These are phyloP conservation scores for Aspidapion aeneum DNA, from an alignment of 2,888 invertebrate genomes.

Conservation along the genomic window DNA sequence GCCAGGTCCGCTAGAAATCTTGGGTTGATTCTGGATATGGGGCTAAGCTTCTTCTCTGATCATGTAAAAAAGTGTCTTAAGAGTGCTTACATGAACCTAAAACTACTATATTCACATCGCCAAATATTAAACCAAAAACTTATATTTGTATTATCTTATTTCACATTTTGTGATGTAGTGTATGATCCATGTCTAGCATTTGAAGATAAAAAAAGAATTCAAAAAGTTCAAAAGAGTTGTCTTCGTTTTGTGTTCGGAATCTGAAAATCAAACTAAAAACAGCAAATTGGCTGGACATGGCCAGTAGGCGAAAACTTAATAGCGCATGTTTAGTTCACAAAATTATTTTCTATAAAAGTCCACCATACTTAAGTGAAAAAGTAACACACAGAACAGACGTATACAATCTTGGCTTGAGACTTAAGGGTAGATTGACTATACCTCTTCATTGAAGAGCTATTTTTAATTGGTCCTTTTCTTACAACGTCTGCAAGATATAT, in stretches of 20 bases:
- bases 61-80: not conserved
- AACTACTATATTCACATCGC: not conserved
- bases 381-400: not conserved
- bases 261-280: not conserved
- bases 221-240: not conserved
- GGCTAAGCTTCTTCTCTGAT: not conserved
- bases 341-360: not conserved
- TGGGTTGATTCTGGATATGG: not conserved
- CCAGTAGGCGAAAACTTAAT: not conserved
- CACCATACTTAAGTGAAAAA: not conserved
- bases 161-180: not conserved
- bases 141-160: too few relatives aligned
- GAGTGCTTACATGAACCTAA: not conserved
- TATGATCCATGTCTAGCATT: not conserved
- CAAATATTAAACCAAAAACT: not conserved
- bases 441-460: not conserved
- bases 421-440: not conserved
- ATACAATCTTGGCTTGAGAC: not conserved
- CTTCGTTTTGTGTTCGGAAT: not conserved
- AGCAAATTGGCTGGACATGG: not conserved
- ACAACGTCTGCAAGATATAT: not conserved
- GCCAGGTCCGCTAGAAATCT: too few relatives aligned
- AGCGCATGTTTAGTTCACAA: not conserved
- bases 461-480: not conserved
- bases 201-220: not conserved